These are phyloP conservation scores for Petrolisthes manimaculis DNA, from an alignment of 2,888 invertebrate genomes.

Conservation along the genomic window DNA sequence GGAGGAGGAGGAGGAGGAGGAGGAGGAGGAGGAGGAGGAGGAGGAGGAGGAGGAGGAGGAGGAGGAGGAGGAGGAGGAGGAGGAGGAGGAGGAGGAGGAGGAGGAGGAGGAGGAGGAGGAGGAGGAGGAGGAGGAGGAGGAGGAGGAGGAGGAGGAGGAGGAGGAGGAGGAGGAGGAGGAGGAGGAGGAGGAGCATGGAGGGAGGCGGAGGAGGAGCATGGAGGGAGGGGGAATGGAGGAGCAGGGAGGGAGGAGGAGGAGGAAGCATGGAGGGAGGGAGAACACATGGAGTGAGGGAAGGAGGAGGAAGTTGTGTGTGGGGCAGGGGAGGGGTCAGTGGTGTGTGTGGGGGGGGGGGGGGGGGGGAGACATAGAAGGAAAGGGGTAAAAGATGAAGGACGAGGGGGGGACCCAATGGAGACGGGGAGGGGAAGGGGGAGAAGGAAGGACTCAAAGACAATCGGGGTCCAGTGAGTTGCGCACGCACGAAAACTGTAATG, in stretches of 20 bases:
- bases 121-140: not conserved
- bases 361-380: not conserved
- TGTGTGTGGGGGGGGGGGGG: not conserved
- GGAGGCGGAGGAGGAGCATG: not conserved
- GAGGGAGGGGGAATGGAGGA: not conserved
- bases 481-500: not conserved
- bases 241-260: not conserved
- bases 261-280: not conserved
- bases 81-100: too few species aligned
- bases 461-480: not conserved
- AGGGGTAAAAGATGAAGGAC: not conserved
- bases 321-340: not conserved
- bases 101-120: too few species aligned
- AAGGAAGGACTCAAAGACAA: not conserved
- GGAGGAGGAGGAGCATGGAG: not conserved
- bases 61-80: too few species aligned
- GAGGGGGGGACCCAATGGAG: constrained; percentile 11
- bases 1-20: not conserved
- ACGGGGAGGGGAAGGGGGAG: not conserved
- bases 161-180: too few species aligned
- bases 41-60: not conserved
- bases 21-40: not conserved
- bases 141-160: not conserved
- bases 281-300: constrained; percentile 3
- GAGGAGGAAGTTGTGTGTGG: not conserved